Evolutionary conservation across 2,797 vertebrate species (phyloP), one percentile per base, ranked within the genome.

Genomic region (Pteronotus mesoamericanus): DNA sequence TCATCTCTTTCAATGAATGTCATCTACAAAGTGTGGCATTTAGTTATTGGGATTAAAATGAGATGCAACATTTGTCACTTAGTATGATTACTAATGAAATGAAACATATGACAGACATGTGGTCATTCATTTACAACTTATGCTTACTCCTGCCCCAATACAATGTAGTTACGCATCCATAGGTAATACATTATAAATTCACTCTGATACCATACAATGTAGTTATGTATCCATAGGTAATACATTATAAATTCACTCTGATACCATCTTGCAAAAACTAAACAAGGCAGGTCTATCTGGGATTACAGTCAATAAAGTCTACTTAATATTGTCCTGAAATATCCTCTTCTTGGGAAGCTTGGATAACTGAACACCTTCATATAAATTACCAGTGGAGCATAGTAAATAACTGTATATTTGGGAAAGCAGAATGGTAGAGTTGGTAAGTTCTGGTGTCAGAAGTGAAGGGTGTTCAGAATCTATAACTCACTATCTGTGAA

Each of bases 11-110:
- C 9, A 95, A 93, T 84, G 11, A 80, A 24, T 82, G 18, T 90
- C 59, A 77, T 57, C 44, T 95, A 71, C 51, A 34, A 80, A 89
- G 26, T 79, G 29, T 89, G 80, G 87, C 57, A 89, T 61, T 89
- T 86, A 64, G 57, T 57, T 89, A 90, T 32, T 79, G 61, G 39
- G 44, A 92, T 89, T 83, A 69, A 94, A 96, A 57, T 84, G 51
- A 66, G 44, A 64, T 79, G 9, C 18, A 91, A 34, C 6, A 74
- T 79, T 96, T 95, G 44, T 74, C 85, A 75, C 34, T 69, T 95
- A 69, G 14, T 74, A 10, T 89, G 61, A 48, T 78, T 94, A 24
- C 88, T 84, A 93, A 84, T 94, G 57, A 95, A 94, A 89, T 75
- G 37, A 84, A 94, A 21, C 68, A 89, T 72, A 94, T 78, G 53